phyloP scores from a whole-genome alignment of 1,140 invertebrate species.

The Lucilia sericata region DNA sequence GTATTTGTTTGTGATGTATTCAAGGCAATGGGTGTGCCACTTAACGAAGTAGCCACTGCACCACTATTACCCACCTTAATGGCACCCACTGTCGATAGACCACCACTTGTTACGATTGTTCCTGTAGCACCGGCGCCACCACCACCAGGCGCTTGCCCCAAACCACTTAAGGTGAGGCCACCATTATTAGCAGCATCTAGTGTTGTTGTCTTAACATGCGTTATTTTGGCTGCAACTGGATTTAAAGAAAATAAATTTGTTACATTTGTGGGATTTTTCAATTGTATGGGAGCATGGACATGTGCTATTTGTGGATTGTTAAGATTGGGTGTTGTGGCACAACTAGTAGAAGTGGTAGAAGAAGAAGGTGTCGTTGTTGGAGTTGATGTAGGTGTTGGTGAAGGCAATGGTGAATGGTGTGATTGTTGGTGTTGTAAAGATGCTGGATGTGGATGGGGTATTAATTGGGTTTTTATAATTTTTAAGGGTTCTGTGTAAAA shows the following conservation, averaged over 20 bases:
- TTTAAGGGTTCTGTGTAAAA: slow-evolving; percentile 53
- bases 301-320: slow-evolving; percentile 47
- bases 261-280: slow-evolving; percentile 43
- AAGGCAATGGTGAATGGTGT: slow-evolving; percentile 43
- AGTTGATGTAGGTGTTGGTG: slow-evolving; percentile 45
- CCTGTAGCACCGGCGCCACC: slow-evolving; percentile 48
- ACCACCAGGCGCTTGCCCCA: background rate
- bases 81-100: slow-evolving; percentile 52
- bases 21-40: slow-evolving; percentile 57
- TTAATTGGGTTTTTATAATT: slow-evolving; percentile 62
- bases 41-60: slow-evolving; percentile 52
- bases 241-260: slow-evolving; percentile 60
- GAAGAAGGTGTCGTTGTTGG: slow-evolving; percentile 25
- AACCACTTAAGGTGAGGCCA: slow-evolving; percentile 29
- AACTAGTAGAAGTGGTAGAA: background rate
- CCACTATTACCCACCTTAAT: slow-evolving; percentile 60
- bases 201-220: slow-evolving; percentile 60
- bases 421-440: slow-evolving; percentile 48
- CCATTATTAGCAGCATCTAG: slow-evolving; percentile 16
- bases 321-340: slow-evolving; percentile 17
- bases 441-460: slow-evolving; percentile 52
- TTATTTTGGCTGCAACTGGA: slow-evolving; percentile 64
- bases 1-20: slow-evolving; percentile 53
- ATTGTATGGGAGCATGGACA: slow-evolving; percentile 39
- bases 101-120: slow-evolving; percentile 57